Conservation (phyloP, 2,797 vertebrate species). For the Intellagama lesueurii region DNA sequence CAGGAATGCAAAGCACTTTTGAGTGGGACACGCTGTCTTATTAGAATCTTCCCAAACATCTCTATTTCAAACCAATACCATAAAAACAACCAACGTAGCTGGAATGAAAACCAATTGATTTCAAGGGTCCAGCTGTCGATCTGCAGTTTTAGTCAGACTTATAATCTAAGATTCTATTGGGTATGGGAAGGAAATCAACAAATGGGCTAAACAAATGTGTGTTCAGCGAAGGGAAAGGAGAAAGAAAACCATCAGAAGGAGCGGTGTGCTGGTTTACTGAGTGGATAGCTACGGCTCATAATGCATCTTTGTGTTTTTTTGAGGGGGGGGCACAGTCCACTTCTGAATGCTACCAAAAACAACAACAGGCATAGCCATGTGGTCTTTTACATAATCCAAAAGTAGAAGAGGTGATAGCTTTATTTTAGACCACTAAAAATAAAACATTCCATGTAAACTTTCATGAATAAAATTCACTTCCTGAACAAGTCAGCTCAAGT, state of each 20-base stretch:
- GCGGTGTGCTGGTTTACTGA: background rate
- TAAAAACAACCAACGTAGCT: background rate
- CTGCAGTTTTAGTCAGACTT: background rate
- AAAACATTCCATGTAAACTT: no score
- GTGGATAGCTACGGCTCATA: background rate
- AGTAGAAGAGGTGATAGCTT: no score
- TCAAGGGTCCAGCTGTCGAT: background rate
- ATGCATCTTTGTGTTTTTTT: background rate
- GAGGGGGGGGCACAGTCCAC: no score
- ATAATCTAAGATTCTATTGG: background rate
- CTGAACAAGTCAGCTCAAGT: no score
- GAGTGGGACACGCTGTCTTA: background rate
- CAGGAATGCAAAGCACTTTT: background rate
- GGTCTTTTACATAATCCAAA: no score
- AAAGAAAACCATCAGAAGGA: background rate
- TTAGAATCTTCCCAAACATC: background rate
- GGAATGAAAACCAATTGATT: conserved; percentile 1
- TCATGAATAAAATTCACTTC: no score
- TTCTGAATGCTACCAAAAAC: background rate
- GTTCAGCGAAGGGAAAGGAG: background rate
- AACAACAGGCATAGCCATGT: no score
- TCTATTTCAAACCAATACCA: background rate
- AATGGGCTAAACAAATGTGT: background rate
- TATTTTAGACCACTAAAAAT: no score
- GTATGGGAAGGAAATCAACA: background rate